Base-by-base conservation (phyloP, 2,888 invertebrate genomes). In the Erpobdella octoculata region DNA sequence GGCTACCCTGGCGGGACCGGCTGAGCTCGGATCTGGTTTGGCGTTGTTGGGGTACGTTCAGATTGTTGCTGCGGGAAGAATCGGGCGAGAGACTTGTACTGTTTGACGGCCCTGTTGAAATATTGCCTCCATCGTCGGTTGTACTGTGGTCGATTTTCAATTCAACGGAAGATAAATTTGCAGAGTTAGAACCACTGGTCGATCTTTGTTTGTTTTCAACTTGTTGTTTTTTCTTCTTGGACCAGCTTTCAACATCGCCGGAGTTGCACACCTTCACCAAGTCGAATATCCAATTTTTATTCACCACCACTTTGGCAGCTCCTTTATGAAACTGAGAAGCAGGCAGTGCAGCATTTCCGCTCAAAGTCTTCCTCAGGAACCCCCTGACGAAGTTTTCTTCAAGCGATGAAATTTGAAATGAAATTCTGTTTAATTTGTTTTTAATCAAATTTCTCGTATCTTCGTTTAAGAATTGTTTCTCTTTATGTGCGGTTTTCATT, bases 301-400 rank as follows among this genome's bases (percentile, higher is more conserved):
- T 46, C 18, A 46, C 46, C 21, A 21, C 18, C 46, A 46, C 21
- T 21, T 18, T n/a, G 21, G 46, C 18, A 46, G 18, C 46, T n/a
- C 18, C 18, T 46, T 46, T 46, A 3, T n/a, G 5, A n/a, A 18
- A 1, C 21, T 59, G 59, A 3, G 31, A 21, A 15, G 21, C 46
- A n/a, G n/a, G n/a, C n/a, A n/a, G n/a, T 46, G 53, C 15, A n/a
- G 28, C 33, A 21, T 48, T 41, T 28, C 31, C 41, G 6, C 31
- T 25, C 5, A 68, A 68, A 25, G 31, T 41, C 28, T 68, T 68
- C 4, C 28, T 33, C 41, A 46, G n/a, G 1, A 68, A 53, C 28
- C 68, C 53, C n/a, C 46, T 31, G 15, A 68, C 28, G 53, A 68
- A 68, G n/a, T 48, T 28, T 6, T 48, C 48, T 53, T 68, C 68